Conservation (phyloP, 1,140 invertebrate species). For the Conus betulinus region DNA sequence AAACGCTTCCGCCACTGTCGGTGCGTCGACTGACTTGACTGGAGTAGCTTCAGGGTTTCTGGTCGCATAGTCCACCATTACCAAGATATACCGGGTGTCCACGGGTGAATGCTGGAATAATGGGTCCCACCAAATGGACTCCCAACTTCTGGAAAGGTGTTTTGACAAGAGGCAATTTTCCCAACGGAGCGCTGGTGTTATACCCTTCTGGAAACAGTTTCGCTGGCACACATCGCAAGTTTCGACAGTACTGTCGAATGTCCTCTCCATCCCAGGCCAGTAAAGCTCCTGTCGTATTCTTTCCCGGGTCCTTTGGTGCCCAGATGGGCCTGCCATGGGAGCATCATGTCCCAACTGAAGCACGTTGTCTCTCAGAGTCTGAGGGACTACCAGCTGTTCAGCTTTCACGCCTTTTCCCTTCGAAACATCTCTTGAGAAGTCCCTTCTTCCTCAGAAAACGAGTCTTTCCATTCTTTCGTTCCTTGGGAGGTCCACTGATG, state of each 20-base stretch:
- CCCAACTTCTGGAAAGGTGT: constrained; percentile 50
- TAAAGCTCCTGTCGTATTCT: constrained; percentile 27
- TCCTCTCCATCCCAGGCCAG: constrained; percentile 35
- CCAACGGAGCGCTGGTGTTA: constrained; percentile 41
- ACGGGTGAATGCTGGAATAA: constrained; percentile 20
- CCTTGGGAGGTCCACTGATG: no score
- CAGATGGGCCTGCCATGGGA: no score
- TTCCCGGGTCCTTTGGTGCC: no score
- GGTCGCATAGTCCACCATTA: constrained; percentile 47
- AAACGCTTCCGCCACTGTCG: constrained; percentile 41
- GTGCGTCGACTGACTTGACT: constrained; percentile 30
- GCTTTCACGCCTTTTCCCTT: no score
- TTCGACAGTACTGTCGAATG: constrained; percentile 35
- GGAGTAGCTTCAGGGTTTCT: constrained; percentile 46
- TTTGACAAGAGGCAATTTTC: constrained; percentile 50
- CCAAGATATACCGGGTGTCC: constrained; percentile 43
- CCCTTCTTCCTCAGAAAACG: no score
- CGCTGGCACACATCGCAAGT: constrained; percentile 53
- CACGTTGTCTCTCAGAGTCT: no score
- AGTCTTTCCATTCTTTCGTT: no score
- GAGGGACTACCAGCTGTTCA: no score
- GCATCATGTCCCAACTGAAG: no score
- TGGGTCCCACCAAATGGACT: constrained; percentile 52
- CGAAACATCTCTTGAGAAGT: no score
- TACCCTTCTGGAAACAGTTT: constrained; percentile 46